Conservation (phyloP, 1,140 invertebrate genomes). For the Drosophila nannoptera region DNA sequence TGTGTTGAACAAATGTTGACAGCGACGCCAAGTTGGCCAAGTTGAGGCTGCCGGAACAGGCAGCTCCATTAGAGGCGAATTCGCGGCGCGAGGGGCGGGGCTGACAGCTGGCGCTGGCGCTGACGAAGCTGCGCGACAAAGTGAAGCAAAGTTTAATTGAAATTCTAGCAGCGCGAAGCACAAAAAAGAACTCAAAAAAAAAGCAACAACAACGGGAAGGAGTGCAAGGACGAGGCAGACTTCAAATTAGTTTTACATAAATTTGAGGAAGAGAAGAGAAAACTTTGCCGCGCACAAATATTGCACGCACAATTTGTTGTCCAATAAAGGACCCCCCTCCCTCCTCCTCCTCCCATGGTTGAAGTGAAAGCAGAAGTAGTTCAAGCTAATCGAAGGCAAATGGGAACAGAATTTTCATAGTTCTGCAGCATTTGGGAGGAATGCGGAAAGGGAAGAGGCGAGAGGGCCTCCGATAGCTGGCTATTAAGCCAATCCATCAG, state of each 20-base stretch:
- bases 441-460: no score
- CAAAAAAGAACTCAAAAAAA: constrained; percentile 9
- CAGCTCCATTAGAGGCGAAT: constrained; percentile 54
- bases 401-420: no score
- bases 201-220: constrained; percentile 14
- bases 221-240: constrained; percentile 14
- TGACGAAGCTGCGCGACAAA: constrained; percentile 54
- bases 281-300: constrained; percentile 28
- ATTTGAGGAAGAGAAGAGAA: constrained; percentile 31
- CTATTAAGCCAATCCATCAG: no score
- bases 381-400: no score
- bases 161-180: constrained; percentile 55
- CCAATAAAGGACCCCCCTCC: neutral
- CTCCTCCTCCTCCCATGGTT: no score
- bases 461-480: no score
- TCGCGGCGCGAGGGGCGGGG: constrained; percentile 11
- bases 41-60: constrained; percentile 19
- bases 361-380: no score
- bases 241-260: constrained; percentile 73
- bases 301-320: constrained; percentile 38
- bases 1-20: constrained; percentile 75
- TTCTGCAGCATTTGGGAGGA: no score
- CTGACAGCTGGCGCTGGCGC: constrained; percentile 61
- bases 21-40: constrained; percentile 41
- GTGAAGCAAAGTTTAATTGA: constrained; percentile 73